phyloP scores from a whole-genome alignment of 2,797 vertebrate genomes.

The Enteromius paludinosus region DNA sequence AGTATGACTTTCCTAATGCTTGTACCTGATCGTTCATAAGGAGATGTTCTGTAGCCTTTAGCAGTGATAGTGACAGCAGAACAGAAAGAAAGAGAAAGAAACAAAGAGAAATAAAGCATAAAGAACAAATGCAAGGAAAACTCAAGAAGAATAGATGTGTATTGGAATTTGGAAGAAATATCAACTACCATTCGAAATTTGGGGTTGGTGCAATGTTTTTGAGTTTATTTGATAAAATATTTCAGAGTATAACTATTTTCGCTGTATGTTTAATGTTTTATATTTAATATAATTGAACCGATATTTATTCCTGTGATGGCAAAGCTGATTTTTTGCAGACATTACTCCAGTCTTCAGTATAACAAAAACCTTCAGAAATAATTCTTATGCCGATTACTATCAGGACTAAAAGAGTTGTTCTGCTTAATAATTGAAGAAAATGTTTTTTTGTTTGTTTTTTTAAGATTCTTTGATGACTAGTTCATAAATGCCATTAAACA shows the following conservation, averaged over 20 bases:
- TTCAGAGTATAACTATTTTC: no score
- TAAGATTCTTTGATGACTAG: background rate
- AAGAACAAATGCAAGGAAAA: constrained; percentile 36
- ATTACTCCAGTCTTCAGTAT: background rate
- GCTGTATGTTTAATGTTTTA: no score
- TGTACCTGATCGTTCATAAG: constrained; percentile 84
- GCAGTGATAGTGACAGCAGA: constrained; percentile 62
- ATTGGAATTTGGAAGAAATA: background rate
- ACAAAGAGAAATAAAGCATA: constrained; percentile 53
- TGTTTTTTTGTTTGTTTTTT: background rate
- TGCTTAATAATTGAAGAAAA: background rate
- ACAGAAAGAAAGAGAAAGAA: constrained; percentile 55
- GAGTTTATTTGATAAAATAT: background rate
- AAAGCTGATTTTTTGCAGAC: background rate
- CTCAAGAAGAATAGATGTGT: constrained; percentile 4
- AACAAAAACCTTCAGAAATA: background rate
- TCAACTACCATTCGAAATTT: background rate
- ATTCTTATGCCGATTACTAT: background rate
- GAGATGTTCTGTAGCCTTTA: constrained; percentile 82
- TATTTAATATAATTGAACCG: background rate
- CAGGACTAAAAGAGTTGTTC: background rate
- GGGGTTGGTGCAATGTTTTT: background rate
- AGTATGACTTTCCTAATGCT: constrained; percentile 67
- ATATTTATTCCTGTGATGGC: background rate
- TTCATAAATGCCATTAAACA: background rate